phyloP scores from a whole-genome alignment of 2,888 invertebrate genomes.

The Sminthurinus aureus region DNA sequence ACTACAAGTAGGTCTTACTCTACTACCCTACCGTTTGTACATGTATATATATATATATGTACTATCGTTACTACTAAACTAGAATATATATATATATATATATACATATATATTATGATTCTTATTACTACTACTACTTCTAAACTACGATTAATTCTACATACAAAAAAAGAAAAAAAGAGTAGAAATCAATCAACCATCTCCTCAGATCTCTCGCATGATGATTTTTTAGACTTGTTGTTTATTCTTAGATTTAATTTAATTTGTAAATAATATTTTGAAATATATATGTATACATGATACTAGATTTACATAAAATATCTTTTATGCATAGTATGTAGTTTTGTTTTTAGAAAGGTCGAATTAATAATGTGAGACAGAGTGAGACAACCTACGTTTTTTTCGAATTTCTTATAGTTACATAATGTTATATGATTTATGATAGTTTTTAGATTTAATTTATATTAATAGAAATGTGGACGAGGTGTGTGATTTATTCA shows the following conservation, averaged over 20 bases:
- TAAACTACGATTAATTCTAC: neutral
- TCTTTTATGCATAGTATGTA: conserved; percentile 3
- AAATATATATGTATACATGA: no score
- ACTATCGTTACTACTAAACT: no score
- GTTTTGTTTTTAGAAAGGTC: conserved; percentile 7
- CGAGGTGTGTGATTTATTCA: conserved; percentile 21
- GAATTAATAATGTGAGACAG: neutral
- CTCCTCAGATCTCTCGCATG: conserved; percentile 39
- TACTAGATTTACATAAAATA: no score
- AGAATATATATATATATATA: no score
- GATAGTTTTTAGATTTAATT: conserved; percentile 6
- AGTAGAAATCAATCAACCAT: conserved; percentile 35
- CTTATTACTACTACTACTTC: neutral
- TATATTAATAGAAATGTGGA: conserved; percentile 5
- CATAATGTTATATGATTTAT: neutral
- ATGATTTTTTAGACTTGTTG: conserved; percentile 27
- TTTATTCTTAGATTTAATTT: conserved; percentile 29
- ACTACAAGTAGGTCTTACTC: no score
- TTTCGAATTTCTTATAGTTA: neutral
- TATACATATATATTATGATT: no score
- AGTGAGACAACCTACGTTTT: conserved; percentile 18
- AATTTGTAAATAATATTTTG: neutral
- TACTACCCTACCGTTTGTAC: no score
- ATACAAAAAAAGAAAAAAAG: neutral
- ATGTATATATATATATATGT: no score